phyloP scores from a whole-genome alignment of 2,113 vertebrate species.

The Fregetta grallaria region DNA sequence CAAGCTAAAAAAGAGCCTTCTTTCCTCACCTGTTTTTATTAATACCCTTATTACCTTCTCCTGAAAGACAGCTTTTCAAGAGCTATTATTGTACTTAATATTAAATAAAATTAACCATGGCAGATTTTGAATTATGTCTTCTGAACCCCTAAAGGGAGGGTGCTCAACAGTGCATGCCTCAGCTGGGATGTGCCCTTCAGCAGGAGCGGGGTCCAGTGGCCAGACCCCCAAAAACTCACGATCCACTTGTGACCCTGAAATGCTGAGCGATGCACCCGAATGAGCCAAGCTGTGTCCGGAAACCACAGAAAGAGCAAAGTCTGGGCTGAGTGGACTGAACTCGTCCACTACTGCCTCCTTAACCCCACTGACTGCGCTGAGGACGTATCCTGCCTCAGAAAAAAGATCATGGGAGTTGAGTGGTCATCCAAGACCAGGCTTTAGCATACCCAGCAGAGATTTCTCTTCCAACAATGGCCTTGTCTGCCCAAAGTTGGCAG shows the following conservation, averaged over 20 bases:
- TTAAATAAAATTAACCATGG: neutral
- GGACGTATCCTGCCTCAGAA: rapidly evolving
- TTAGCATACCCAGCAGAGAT: neutral
- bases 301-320: neutral
- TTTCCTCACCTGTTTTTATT: slow-evolving; percentile 37
- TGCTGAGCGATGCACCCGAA: rapidly evolving
- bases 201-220: neutral
- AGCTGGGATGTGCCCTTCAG: neutral
- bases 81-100: neutral
- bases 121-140: neutral
- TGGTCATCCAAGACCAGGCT: neutral
- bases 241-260: neutral
- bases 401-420: neutral
- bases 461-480: neutral
- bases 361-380: rapidly evolving
- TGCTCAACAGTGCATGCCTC: neutral
- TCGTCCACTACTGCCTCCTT: neutral
- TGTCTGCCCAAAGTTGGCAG: neutral
- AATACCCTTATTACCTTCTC: slow-evolving; percentile 1
- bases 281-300: neutral
- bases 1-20: neutral
- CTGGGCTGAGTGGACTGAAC: neutral
- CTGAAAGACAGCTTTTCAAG: slow-evolving; percentile 32
- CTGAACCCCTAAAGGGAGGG: neutral
- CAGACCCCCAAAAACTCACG: neutral